These are phyloP conservation scores for Artibeus lituratus DNA, from an alignment of 2,797 vertebrate species.

Conservation along the genomic window DNA sequence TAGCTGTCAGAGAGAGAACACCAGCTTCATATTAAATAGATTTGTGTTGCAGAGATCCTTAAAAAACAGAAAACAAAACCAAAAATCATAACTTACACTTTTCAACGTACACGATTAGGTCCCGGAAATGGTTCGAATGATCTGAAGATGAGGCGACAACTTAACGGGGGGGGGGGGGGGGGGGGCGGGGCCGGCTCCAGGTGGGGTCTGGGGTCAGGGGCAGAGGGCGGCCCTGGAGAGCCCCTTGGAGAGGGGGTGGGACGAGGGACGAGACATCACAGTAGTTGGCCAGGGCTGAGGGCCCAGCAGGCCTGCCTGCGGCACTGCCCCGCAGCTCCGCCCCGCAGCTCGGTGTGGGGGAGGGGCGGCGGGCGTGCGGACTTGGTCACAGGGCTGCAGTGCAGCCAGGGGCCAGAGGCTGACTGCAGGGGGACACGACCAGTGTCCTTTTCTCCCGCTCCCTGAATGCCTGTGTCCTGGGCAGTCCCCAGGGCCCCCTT, in stretches of 20 bases:
- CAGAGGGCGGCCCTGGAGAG: neutral
- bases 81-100: slow-evolving; percentile 87
- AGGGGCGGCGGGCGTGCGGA: neutral
- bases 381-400: neutral
- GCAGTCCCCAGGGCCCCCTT: neutral
- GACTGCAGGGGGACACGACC: neutral
- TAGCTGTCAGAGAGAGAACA: slow-evolving; percentile 42
- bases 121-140: slow-evolving; percentile 60
- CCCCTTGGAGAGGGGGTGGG: neutral
- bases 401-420: neutral
- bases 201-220: neutral
- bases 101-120: slow-evolving; percentile 87
- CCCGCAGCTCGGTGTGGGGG: neutral
- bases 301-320: neutral
- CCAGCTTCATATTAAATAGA: slow-evolving; percentile 77
- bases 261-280: slow-evolving; percentile 51
- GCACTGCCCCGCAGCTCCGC: neutral
- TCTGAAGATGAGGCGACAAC: slow-evolving; percentile 51
- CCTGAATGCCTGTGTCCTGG: neutral
- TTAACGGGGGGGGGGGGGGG: neutral
- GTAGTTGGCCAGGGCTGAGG: slow-evolving; percentile 72
- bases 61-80: slow-evolving; percentile 70
- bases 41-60: slow-evolving; percentile 66
- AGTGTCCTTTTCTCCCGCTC: neutral
- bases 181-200: neutral